Evolutionary conservation across 2,113 vertebrate species (phyloP).

Genomic region (Collichthys lucidus): DNA sequence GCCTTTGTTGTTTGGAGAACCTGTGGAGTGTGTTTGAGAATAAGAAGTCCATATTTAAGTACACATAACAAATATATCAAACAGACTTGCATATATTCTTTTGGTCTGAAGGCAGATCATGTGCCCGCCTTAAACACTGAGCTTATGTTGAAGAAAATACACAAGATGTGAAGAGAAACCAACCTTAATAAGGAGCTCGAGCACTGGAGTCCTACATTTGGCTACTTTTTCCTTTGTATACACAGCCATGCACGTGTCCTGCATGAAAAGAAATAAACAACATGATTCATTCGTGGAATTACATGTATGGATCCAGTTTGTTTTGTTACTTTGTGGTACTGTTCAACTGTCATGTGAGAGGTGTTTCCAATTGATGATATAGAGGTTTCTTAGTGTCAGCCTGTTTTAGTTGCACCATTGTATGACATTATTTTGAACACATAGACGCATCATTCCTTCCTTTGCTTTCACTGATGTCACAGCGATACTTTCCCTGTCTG

Average conservation of each 20-base stretch:
- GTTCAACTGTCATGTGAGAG: too few species aligned
- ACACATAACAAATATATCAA: not conserved
- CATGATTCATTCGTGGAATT: not conserved
- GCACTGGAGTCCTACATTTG: slow-evolving; percentile 87
- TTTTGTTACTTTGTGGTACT: not conserved
- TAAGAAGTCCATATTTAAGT: not conserved
- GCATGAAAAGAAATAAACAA: slow-evolving; percentile 1
- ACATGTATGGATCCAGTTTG: not conserved
- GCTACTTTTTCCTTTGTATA: slow-evolving; percentile 94
- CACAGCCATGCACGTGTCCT: slow-evolving; percentile 89
- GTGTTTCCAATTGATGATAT: too few species aligned
- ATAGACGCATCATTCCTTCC: too few species aligned
- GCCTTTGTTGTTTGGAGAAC: slow-evolving; percentile 82
- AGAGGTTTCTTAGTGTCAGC: too few species aligned
- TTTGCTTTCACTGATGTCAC: too few species aligned
- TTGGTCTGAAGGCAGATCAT: not conserved
- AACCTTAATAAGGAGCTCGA: slow-evolving; percentile 96
- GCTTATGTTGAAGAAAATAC: not conserved
- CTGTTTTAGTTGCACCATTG: too few species aligned
- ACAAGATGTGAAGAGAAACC: not conserved
- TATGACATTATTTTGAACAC: too few species aligned
- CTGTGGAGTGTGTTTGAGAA: slow-evolving; percentile 55
- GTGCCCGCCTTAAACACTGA: not conserved
- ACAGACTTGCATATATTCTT: not conserved
- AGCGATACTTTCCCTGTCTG: too few species aligned